These are phyloP conservation scores for Scytalopus superciliaris DNA, from an alignment of 2,113 vertebrate species.

Conservation along the genomic window DNA sequence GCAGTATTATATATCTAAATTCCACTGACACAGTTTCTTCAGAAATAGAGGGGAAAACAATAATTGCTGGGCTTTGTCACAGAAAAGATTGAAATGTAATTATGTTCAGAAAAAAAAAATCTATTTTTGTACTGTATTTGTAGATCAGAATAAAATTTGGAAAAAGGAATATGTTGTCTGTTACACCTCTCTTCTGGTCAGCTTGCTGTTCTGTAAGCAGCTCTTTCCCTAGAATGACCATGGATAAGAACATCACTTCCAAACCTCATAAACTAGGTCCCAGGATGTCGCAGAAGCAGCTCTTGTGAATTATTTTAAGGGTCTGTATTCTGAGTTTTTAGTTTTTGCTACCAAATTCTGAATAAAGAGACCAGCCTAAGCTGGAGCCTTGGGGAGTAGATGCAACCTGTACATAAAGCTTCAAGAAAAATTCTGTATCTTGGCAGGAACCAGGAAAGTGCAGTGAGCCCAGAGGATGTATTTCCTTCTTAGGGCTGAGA, in stretches of 20 bases:
- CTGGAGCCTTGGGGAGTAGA: not conserved
- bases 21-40: not conserved
- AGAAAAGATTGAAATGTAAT: not conserved
- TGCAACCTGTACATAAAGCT: not conserved
- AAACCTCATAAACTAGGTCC: not conserved
- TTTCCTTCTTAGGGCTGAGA: not conserved
- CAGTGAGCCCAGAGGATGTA: not conserved
- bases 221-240: not conserved
- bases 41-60: not conserved
- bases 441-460: not conserved
- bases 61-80: not conserved
- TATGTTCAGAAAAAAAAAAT: not conserved
- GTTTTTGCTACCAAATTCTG: not conserved
- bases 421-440: not conserved
- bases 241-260: not conserved
- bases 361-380: not conserved
- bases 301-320: not conserved
- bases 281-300: not conserved
- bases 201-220: not conserved
- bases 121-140: conserved; percentile 63
- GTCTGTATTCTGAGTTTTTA: not conserved
- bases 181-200: not conserved
- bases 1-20: not conserved
- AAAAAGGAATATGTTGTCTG: not conserved
- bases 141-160: conserved; percentile 32